Percentiles rank a stretch among this genome's conserved stretches.
phyloP scores from a whole-genome alignment of 2,113 vertebrate species.

The Perca schrenkii region DNA sequence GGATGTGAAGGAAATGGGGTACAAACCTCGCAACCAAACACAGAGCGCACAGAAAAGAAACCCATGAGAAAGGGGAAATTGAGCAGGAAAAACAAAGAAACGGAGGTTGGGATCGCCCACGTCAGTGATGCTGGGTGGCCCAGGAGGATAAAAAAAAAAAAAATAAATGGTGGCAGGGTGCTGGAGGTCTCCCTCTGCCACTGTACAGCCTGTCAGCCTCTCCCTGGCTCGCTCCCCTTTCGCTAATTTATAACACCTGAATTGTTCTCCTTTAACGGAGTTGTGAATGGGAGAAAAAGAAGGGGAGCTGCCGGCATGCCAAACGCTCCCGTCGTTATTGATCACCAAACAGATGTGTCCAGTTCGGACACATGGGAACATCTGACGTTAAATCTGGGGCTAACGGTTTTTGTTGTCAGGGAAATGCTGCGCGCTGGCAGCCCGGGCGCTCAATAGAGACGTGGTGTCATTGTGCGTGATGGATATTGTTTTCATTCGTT shows the following conservation, averaged over 20 bases:
- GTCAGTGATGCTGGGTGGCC: constrained; percentile 73
- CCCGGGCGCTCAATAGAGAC: constrained; percentile 26
- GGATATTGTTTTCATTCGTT: constrained; percentile 37
- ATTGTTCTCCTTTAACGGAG: constrained; percentile 69
- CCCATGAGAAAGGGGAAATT: constrained; percentile 59
- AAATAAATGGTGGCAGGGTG: constrained; percentile 53
- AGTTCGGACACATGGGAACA: constrained; percentile 38
- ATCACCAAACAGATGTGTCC: constrained; percentile 78
- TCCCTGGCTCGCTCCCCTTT: constrained; percentile 46
- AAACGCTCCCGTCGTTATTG: constrained; percentile 60
- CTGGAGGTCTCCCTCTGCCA: constrained; percentile 65
- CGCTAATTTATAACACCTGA: constrained; percentile 75
- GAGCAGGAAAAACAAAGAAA: constrained; percentile 68
- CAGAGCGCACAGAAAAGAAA: constrained; percentile 51
- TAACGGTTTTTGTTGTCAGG: constrained; percentile 73
- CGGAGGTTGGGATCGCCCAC: constrained; percentile 59
- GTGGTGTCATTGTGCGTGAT: constrained; percentile 21
- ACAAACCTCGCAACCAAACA: constrained; percentile 63
- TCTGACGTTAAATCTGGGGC: constrained; percentile 67
- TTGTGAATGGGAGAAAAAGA: constrained; percentile 58
- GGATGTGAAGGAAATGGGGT: constrained; percentile 60
- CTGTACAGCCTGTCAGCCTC: constrained; percentile 71
- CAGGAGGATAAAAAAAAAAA: constrained; percentile 38
- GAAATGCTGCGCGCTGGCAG: constrained; percentile 44
- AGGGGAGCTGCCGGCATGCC: constrained; percentile 39